phyloP scores from a whole-genome alignment of 64 coral and sea anemone genomes.

The Anthopleura sola region DNA sequence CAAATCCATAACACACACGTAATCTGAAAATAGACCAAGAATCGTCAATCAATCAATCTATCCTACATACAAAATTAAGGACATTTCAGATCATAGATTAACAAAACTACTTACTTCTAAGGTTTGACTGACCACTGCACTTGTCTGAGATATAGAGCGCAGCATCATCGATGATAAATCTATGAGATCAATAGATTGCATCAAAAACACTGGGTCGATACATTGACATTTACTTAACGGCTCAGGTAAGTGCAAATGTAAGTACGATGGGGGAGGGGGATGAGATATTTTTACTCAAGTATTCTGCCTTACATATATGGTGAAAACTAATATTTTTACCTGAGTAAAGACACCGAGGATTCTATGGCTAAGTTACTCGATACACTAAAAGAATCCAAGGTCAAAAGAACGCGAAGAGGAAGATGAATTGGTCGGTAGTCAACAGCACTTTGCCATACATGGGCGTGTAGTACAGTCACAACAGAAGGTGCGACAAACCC shows the following conservation, averaged over 20 bases:
- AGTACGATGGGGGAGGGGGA: too few species aligned
- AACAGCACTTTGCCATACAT: constrained; percentile 81
- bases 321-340: constrained; percentile 42
- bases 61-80: neutral
- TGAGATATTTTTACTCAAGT: too few species aligned
- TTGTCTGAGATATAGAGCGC: constrained; percentile 85
- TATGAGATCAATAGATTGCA: neutral
- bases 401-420: constrained; percentile 80
- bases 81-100: neutral
- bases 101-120: constrained; percentile 52
- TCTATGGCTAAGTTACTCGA: constrained; percentile 92
- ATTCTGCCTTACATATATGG: too few species aligned
- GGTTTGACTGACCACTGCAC: constrained; percentile 59
- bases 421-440: constrained; percentile 94
- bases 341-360: constrained; percentile 74
- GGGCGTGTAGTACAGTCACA: constrained; percentile 86
- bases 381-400: constrained; percentile 89
- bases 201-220: too few species aligned
- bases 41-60: neutral
- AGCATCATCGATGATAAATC: constrained; percentile 96
- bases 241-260: neutral
- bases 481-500: constrained; percentile 87
- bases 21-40: constrained; percentile 56
- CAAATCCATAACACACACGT: constrained; percentile 90
- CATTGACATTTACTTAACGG: too few species aligned